Conservation (phyloP, 2,888 invertebrate species). For the Torymus aiolomorphi region DNA sequence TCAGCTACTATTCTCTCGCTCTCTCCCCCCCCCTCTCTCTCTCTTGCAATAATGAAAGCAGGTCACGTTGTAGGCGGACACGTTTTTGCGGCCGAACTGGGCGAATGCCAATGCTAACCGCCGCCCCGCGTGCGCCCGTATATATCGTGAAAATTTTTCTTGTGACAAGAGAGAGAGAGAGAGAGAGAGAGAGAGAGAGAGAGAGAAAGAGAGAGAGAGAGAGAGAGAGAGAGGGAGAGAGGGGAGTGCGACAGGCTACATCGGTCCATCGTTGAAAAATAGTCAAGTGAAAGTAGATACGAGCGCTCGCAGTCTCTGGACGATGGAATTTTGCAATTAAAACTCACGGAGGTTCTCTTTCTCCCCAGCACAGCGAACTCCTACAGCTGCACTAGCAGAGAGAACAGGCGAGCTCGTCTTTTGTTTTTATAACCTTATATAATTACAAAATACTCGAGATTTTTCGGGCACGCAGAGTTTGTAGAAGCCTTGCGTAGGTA, state of each 20-base stretch:
- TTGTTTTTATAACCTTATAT: constrained; percentile 35
- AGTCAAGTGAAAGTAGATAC: constrained; percentile 42
- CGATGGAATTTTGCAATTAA: constrained; percentile 53
- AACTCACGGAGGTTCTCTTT: constrained; percentile 1
- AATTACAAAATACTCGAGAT: constrained; percentile 51
- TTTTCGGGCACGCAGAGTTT: constrained; percentile 15
- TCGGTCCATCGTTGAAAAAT: constrained; percentile 43
- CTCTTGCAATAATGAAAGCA: constrained; percentile 61
- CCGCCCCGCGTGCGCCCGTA: constrained; percentile 27
- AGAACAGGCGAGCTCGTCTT: neutral
- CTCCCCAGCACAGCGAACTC: neutral
- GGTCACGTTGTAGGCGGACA: constrained; percentile 61
- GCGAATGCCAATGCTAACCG: constrained; percentile 65
- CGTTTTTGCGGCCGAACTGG: constrained; percentile 61
- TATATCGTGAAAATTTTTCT: constrained; percentile 34
- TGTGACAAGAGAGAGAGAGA: too few relatives aligned
- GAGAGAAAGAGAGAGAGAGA: too few relatives aligned
- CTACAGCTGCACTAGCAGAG: neutral
- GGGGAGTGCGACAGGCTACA: neutral
- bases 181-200: too few relatives aligned
- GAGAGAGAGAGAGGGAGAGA: too few relatives aligned
- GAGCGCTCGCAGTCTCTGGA: neutral
- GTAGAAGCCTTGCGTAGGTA: neutral
- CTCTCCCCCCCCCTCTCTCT: too few relatives aligned
- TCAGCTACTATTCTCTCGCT: too few relatives aligned